Percentiles rank a stretch among this genome's conserved stretches.
These are phyloP conservation scores for Folsomia candida DNA, from an alignment of 2,888 invertebrate species.

Conservation along the genomic window DNA sequence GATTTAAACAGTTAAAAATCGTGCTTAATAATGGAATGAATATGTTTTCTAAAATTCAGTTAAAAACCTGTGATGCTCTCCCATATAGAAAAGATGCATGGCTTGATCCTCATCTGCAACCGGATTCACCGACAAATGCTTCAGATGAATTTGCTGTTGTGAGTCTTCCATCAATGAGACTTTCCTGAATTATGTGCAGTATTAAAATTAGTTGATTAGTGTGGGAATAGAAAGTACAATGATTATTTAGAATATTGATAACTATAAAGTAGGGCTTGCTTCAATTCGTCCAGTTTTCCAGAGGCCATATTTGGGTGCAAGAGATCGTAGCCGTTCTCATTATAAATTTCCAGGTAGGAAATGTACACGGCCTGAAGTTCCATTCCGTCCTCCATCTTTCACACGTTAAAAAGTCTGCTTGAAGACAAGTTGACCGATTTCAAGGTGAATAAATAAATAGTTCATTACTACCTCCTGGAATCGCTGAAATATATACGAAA, in stretches of 20 bases:
- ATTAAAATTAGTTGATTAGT: background rate
- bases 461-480: slow-evolving; percentile 54
- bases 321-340: slow-evolving; percentile 60
- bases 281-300: slow-evolving; percentile 57
- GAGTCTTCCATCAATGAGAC: slow-evolving; percentile 58
- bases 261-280: slow-evolving; percentile 54
- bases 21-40: background rate
- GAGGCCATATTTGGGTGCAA: slow-evolving; percentile 55
- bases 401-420: background rate
- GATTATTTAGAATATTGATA: background rate
- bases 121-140: slow-evolving; percentile 57
- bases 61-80: slow-evolving; percentile 55
- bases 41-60: background rate
- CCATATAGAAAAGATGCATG: slow-evolving; percentile 57
- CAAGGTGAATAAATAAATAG: background rate
- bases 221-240: background rate
- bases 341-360: slow-evolving; percentile 61
- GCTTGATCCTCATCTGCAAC: slow-evolving; percentile 59
- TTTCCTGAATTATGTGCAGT: slow-evolving; percentile 52
- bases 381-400: slow-evolving; percentile 17
- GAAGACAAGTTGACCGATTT: background rate
- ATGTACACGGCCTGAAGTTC: slow-evolving; percentile 54
- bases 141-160: slow-evolving; percentile 56
- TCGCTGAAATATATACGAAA: slow-evolving; percentile 57
- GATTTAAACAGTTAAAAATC: slow-evolving; percentile 22